Evolutionary conservation across 2,113 vertebrate genomes (phyloP).

Genomic region (Haemorhous mexicanus): DNA sequence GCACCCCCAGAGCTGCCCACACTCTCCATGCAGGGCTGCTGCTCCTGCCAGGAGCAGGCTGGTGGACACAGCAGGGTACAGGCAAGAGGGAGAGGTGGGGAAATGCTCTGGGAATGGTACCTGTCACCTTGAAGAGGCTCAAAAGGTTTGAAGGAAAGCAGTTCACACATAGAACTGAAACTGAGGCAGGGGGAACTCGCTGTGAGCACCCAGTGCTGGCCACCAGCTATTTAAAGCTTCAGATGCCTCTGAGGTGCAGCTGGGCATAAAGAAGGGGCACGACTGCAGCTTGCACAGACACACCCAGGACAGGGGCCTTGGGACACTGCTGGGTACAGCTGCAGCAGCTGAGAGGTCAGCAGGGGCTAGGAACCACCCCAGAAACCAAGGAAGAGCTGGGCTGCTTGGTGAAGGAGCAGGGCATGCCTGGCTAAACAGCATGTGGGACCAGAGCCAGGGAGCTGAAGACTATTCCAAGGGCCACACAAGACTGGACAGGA

Average conservation of each 20-base stretch:
- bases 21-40: neutral
- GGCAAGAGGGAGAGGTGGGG: neutral
- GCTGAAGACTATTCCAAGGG: neutral
- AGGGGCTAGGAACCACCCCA: neutral
- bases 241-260: neutral
- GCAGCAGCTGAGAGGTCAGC: neutral
- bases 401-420: neutral
- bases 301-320: neutral
- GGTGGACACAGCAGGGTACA: neutral
- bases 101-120: fast-evolving
- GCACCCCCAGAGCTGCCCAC: fast-evolving
- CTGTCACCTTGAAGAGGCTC: neutral
- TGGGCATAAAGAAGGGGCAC: neutral
- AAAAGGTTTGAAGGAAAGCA: neutral
- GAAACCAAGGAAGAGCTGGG: neutral
- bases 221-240: conserved; percentile 17
- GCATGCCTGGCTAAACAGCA: neutral
- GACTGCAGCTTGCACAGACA: neutral
- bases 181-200: neutral
- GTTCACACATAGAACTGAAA: neutral
- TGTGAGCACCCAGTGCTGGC: neutral
- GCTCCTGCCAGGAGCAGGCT: neutral
- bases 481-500: neutral
- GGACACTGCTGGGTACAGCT: neutral
- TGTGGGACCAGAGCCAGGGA: neutral